Evolutionary conservation across 2,888 invertebrate genomes (phyloP).

Genomic region (Leucophora obtusa): DNA sequence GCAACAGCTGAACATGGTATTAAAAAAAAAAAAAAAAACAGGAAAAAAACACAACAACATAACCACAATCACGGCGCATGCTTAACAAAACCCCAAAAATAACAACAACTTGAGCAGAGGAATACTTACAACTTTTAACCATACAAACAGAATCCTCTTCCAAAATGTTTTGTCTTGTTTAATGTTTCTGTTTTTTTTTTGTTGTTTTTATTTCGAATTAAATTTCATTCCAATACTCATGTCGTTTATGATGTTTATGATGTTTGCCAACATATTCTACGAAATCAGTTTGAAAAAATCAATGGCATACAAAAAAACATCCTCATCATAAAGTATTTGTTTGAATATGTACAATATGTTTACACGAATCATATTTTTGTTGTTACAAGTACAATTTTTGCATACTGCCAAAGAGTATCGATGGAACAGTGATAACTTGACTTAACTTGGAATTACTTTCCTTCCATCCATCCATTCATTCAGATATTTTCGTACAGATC

Average conservation of each 20-base stretch:
- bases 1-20: conserved; percentile 62
- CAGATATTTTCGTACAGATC: conserved; percentile 10
- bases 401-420: conserved; percentile 52
- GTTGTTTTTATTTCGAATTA: conserved; percentile 40
- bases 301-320: conserved; percentile 54
- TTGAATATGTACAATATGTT: conserved; percentile 68
- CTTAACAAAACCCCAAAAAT: conserved; percentile 52
- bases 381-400: conserved; percentile 62
- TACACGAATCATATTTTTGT: conserved; percentile 72
- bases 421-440: conserved; percentile 55
- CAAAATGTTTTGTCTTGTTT: conserved; percentile 26
- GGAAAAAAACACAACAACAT: conserved; percentile 25
- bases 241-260: conserved; percentile 67
- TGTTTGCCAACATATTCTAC: conserved; percentile 66
- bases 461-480: conserved; percentile 39
- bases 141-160: conserved; percentile 45
- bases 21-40: conserved; percentile 51
- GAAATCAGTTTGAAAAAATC: conserved; percentile 66
- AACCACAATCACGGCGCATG: conserved; percentile 63
- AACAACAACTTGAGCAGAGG: neutral
- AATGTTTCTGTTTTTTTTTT: conserved; percentile 17
- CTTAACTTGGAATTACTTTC: conserved; percentile 23
- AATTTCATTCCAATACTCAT: conserved; percentile 60
- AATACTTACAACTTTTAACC: conserved; percentile 18
- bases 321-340: conserved; percentile 61